Evolutionary conservation across 2,888 invertebrate genomes (phyloP), one percentile per base, ranked within the genome.

Genomic region (Eupeodes latifasciatus): DNA sequence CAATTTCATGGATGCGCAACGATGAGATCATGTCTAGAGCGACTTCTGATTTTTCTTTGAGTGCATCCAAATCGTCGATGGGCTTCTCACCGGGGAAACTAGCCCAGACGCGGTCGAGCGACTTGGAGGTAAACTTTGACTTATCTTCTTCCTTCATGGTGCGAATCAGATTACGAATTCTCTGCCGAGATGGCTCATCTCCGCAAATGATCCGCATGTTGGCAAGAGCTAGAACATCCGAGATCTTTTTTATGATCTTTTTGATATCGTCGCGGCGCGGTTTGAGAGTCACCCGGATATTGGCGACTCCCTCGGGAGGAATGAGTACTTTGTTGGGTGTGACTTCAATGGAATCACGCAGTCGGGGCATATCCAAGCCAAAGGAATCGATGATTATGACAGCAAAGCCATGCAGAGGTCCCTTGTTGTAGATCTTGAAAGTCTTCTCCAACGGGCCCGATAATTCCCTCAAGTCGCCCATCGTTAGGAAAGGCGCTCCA

Each of bases 401-500:
- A 0, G 94, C 94, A 90, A 95, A 96, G 1, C 94, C 94, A 14
- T 94, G 92, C 11, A 96, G 91, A 49, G 94, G 94, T 0, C 96
- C 96, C 19, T 92, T 94, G 90, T 96, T 96, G 89, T 94, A 94
- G 4, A 96, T 91, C 55, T 91, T 92, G 77, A 96, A 94, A 62
- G 92, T 93, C 61, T 94, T 94, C 12, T 93, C 93, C 14, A 95
- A 90, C 2, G 93, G 91, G 5, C 90, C 91, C 40, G 93, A 93
- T 12, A 94, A 91, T 2, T 94, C 94, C 81, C 94, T 94, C 0
- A 95, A 91, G 89, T 94, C 94, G 10, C 96, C 96, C 59, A 96
- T 92, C 1, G 95, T 94, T 1, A 96, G 90, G 93, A 95, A 95
- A 87, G 94, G 94, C 83, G 94, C 94, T 5, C 95, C 95, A 2